Percentiles rank a stretch among this genome's conserved stretches.
These are phyloP conservation scores for Hypselothyrea guttata DNA, from an alignment of 2,888 invertebrate genomes.

Conservation along the genomic window DNA sequence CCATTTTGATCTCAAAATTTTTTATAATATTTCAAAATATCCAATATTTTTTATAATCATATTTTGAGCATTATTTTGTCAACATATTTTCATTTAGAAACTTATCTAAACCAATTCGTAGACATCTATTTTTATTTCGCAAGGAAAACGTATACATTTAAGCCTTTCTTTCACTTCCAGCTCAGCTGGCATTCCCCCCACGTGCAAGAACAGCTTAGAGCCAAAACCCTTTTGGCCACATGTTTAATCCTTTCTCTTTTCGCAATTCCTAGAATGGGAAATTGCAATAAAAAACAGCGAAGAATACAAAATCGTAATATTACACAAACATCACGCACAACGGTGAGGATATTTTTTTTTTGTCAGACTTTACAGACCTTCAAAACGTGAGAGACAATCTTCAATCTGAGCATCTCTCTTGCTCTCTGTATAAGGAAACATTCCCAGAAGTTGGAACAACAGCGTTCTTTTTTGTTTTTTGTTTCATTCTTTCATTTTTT, in stretches of 20 bases:
- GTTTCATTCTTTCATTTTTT: too few relatives aligned
- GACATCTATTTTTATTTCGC: too few relatives aligned
- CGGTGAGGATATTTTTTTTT: slow-evolving; percentile 30
- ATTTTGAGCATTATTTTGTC: too few relatives aligned
- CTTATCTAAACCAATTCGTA: too few relatives aligned
- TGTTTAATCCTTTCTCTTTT: slow-evolving; percentile 39
- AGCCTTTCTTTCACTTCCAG: slow-evolving; percentile 41
- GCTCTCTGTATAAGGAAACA: slow-evolving; percentile 21
- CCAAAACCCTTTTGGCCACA: slow-evolving; percentile 29
- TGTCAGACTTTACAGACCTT: slow-evolving; percentile 46
- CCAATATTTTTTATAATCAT: too few relatives aligned
- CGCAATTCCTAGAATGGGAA: slow-evolving; percentile 42
- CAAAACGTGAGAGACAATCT: slow-evolving; percentile 60
- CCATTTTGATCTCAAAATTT: too few relatives aligned
- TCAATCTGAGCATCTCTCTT: not conserved
- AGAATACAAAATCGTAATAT: slow-evolving; percentile 64
- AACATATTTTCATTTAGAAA: too few relatives aligned
- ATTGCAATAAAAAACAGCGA: slow-evolving; percentile 41
- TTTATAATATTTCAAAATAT: too few relatives aligned
- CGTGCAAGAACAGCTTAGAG: not conserved
- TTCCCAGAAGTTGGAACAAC: slow-evolving; percentile 62
- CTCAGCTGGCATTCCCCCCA: slow-evolving; percentile 8
- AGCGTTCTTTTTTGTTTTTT: too few relatives aligned
- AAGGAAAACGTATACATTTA: slow-evolving; percentile 37
- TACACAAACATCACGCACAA: slow-evolving; percentile 64